Conservation (phyloP, 2,797 vertebrate species). For the Philypnodon macrostomus region DNA sequence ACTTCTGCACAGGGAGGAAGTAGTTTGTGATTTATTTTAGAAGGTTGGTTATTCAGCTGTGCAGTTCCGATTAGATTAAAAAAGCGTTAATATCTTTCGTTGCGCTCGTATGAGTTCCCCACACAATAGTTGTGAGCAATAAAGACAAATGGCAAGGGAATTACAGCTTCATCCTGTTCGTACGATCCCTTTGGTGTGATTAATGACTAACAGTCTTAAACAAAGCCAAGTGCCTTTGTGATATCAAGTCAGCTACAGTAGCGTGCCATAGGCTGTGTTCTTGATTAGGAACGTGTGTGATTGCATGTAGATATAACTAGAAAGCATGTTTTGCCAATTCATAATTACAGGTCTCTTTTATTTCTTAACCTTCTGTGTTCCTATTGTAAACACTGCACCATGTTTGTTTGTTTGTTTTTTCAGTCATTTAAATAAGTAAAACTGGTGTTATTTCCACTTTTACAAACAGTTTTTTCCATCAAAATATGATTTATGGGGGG, state of each 20-base stretch:
- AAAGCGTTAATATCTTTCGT: constrained; percentile 40
- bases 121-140: constrained; percentile 21
- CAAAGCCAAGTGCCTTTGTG: constrained; percentile 11
- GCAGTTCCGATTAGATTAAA: constrained; percentile 37
- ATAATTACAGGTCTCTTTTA: background rate
- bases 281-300: background rate
- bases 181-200: background rate
- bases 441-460: too few species aligned
- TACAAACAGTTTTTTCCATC: too few species aligned
- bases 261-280: constrained; percentile 20
- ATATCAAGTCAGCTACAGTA: constrained; percentile 21
- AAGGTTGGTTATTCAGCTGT: constrained; percentile 21
- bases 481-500: too few species aligned
- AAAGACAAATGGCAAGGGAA: constrained; percentile 22
- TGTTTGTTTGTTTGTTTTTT: too few species aligned
- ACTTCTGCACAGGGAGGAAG: constrained; percentile 21
- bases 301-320: background rate
- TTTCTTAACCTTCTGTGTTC: too few species aligned
- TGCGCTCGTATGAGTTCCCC: constrained; percentile 10
- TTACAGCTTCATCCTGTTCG: background rate
- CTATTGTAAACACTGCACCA: too few species aligned
- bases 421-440: too few species aligned
- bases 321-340: background rate
- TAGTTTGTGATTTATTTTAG: constrained; percentile 41
- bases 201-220: constrained; percentile 9